Evolutionary conservation across 2,888 invertebrate genomes (phyloP), one percentile per base, ranked within the genome.

Genomic region (Cylloceria caligata): DNA sequence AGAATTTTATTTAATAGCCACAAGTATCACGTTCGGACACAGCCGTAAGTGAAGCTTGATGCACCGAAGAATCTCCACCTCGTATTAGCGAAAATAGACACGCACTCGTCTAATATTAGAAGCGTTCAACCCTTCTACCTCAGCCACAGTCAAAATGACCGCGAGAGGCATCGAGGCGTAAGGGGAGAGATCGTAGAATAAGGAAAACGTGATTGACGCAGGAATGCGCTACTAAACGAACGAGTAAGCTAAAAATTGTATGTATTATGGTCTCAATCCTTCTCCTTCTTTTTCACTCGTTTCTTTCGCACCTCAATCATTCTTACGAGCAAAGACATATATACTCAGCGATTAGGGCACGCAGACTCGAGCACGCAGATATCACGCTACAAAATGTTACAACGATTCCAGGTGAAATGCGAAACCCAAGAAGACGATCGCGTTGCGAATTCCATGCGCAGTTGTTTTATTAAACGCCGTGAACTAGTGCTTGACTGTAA

Each of bases 371-470:
- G 49, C 11, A n/a, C 13, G 67, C 49, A 36, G 55, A 55, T 52
- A 68, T 68, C 34, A 16, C n/a, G 30, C 9, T 9, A 19, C 36
- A 19, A 60, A 34, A 34, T 19, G 34, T n/a, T 16, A 27, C 24
- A 30, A 57, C 67, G 75, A 72, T 67, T 79, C 78, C 65, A 72
- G 60, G 78, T 65, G 78, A 79, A 79, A 79, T 24, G 72, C 72
- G 78, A 79, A 74, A 74, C 74, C 74, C 52, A 42, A 24, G 74
- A 74, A 19, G 64, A 74, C 64, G 74, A 64, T 74, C 74, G 24
- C 74, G 65, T 74, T 55, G 36, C 74, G 52, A 55, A 24, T 65
- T 55, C 65, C 19, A 24, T 65, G 74, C 74, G 27, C 55, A 65
- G 64, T 74, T 74, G 39, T 74, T 49, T 68, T 39, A 1, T 11